Conservation (phyloP, 1,140 invertebrate species). For the Aphelenchoides avenae region DNA sequence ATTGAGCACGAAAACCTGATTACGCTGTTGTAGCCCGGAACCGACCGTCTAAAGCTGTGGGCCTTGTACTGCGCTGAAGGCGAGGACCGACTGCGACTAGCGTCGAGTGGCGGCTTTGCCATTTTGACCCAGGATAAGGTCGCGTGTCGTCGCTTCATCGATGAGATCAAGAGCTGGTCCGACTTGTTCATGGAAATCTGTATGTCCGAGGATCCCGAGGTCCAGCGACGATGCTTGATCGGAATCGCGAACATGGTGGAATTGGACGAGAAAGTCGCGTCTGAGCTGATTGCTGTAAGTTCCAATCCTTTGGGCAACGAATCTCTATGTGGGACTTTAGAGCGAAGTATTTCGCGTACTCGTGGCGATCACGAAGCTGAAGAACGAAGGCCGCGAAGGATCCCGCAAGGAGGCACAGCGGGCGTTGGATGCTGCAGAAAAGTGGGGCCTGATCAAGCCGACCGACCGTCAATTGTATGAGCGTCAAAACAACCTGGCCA, state of each 20-base stretch:
- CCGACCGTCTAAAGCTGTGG: slow-evolving; percentile 56
- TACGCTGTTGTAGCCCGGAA: slow-evolving; percentile 34
- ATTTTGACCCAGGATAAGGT: slow-evolving; percentile 48
- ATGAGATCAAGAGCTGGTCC: slow-evolving; percentile 28
- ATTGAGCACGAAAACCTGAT: background rate
- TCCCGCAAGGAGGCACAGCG: slow-evolving; percentile 45
- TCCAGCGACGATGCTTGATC: slow-evolving; percentile 55
- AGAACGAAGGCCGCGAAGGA: slow-evolving; percentile 39
- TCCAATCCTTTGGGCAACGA: background rate
- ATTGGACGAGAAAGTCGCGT: slow-evolving; percentile 43
- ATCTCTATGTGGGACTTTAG: slow-evolving; percentile 31
- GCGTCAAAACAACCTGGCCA: slow-evolving; percentile 11
- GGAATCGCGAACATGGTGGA: slow-evolving; percentile 56
- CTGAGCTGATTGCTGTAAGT: slow-evolving; percentile 52
- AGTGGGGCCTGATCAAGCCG: slow-evolving; percentile 47
- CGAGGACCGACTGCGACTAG: slow-evolving; percentile 48
- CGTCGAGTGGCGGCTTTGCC: slow-evolving; percentile 53
- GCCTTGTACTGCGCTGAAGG: slow-evolving; percentile 55
- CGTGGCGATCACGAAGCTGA: slow-evolving; percentile 55
- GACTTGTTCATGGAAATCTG: slow-evolving; percentile 40
- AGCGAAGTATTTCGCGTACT: slow-evolving; percentile 54
- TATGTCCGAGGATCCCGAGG: slow-evolving; percentile 35
- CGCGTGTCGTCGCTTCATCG: slow-evolving; percentile 23
- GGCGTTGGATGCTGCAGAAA: slow-evolving; percentile 50
- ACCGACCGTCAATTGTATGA: slow-evolving; percentile 54